Evolutionary conservation across 2,113 vertebrate genomes (phyloP), one percentile per base, ranked within the genome.

Genomic region (Porphyrio hochstetteri): DNA sequence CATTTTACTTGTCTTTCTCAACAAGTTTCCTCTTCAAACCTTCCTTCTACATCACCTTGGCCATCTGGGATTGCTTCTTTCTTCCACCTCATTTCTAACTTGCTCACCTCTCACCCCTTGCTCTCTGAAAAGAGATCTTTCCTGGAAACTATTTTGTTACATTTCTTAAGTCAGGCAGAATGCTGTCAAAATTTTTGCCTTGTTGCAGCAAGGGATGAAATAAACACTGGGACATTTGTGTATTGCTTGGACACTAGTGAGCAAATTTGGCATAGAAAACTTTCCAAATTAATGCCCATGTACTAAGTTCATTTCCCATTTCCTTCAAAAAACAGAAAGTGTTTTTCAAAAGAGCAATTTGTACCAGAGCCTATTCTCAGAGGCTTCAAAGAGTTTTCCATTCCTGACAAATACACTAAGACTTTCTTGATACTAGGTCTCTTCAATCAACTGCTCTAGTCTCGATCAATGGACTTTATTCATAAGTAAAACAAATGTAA

Each of bases 261-360:
- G 31, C 55, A 86, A 82, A 88, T 88, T 88, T 55, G 5, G 82
- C 64, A 60, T 59, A 63, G 79, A 92, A 80, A 90, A 80, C 79
- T 94, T 94, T 94, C 85, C 82, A 92, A 95, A 94, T 90, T 80
- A 92, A 94, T 83, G 87, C 59, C 67, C 86, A 36, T 71, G 50
- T 48, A 81, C 63, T 65, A 95, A 93, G 64, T 70, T 90, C 48
- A 85, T 85, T 94, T 93, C 92, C 75, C 42, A 83, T 90, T 90
- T 94, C 92, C 84, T 95, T 95, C 64, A 90, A 78, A 96, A 94
- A 91, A 82, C 57, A 91, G 46, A 77, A 76, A 64, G 31, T 24
- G 18, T 52, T 92, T 92, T 93, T 82, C 8, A 16, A 85, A 92
- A 82, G 70, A 92, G 83, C 24, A 21, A 23, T 93, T 56, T 90